These are phyloP conservation scores for Prunella fulvescens DNA, from an alignment of 2,113 vertebrate species.

Conservation along the genomic window DNA sequence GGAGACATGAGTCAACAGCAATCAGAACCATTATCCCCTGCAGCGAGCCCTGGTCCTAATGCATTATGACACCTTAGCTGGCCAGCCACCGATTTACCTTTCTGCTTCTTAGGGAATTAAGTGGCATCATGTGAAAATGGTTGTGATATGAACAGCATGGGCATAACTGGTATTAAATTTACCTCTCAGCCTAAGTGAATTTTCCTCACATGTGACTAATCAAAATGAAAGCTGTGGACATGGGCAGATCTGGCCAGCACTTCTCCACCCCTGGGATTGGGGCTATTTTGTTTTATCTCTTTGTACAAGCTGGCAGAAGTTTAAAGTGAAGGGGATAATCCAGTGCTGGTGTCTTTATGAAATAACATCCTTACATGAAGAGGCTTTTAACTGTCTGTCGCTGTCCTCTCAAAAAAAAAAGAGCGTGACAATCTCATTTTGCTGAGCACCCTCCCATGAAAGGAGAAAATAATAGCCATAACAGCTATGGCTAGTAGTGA, in stretches of 20 bases:
- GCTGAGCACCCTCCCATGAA: slow-evolving; percentile 82
- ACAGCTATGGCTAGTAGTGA: slow-evolving; percentile 76
- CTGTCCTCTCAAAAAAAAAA: slow-evolving; percentile 75
- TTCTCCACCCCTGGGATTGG: slow-evolving; percentile 82
- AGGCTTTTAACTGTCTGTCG: slow-evolving; percentile 88
- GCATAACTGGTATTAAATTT: slow-evolving; percentile 91
- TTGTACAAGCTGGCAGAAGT: slow-evolving; percentile 88
- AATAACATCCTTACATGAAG: slow-evolving; percentile 88
- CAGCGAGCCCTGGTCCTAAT: slow-evolving; percentile 84
- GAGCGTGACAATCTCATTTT: slow-evolving; percentile 86
- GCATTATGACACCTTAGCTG: slow-evolving; percentile 86
- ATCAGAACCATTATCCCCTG: slow-evolving; percentile 93
- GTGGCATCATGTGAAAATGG: slow-evolving; percentile 93
- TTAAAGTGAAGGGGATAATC: slow-evolving; percentile 88
- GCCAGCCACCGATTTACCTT: slow-evolving; percentile 86
- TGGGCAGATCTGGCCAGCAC: slow-evolving; percentile 82
- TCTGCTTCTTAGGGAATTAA: slow-evolving; percentile 94
- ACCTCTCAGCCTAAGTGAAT: slow-evolving; percentile 94
- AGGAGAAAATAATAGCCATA: slow-evolving; percentile 80
- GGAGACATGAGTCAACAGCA: slow-evolving; percentile 87
- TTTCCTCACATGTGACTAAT: slow-evolving; percentile 93
- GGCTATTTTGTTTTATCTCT: slow-evolving; percentile 91
- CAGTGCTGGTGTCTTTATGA: slow-evolving; percentile 85
- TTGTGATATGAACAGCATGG: slow-evolving; percentile 98
- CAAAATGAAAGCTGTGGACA: slow-evolving; percentile 94